Evolutionary conservation across 1,140 invertebrate species (phyloP).

Genomic region (Conopomorpha cramerella): DNA sequence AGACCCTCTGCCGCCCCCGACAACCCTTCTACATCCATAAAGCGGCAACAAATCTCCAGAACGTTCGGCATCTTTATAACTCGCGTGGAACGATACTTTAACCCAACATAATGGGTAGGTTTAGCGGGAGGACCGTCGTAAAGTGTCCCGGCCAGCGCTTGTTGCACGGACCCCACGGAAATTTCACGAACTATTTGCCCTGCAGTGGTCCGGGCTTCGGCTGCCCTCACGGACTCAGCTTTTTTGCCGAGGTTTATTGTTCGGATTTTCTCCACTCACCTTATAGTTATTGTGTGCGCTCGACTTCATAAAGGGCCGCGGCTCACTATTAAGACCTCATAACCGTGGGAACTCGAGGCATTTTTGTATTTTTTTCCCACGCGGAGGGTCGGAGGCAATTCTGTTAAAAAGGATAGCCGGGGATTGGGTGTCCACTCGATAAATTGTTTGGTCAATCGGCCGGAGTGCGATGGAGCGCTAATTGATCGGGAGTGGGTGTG

Average conservation of each 20-base stretch:
- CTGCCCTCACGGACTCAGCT: conserved; percentile 22
- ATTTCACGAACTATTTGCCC: conserved; percentile 58
- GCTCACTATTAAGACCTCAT: conserved; percentile 55
- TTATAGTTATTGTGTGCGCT: conserved; percentile 56
- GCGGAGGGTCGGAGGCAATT: too few species aligned
- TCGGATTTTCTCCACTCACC: conserved; percentile 54
- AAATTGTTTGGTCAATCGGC: conserved; percentile 41
- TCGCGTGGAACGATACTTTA: conserved; percentile 49
- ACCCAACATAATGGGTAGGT: conserved; percentile 55
- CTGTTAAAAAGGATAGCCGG: too few species aligned
- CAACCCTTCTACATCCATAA: conserved; percentile 57
- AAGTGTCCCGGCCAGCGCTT: conserved; percentile 33
- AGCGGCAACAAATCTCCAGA: conserved; percentile 51
- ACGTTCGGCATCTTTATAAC: conserved; percentile 54
- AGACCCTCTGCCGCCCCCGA: conserved; percentile 31
- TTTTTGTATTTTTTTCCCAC: conserved; percentile 2
- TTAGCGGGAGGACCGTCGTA: conserved; percentile 53
- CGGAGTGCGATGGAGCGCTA: conserved; percentile 48
- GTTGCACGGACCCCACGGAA: conserved; percentile 36
- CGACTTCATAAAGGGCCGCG: conserved; percentile 49
- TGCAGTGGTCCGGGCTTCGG: conserved; percentile 40
- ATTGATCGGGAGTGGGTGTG: conserved; percentile 36
- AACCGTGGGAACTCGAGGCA: conserved; percentile 40
- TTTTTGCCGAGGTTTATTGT: conserved; percentile 57
- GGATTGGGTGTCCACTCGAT: conserved; percentile 15